Conservation (phyloP, 2,797 vertebrate species). For the Aeoliscus strigatus region DNA sequence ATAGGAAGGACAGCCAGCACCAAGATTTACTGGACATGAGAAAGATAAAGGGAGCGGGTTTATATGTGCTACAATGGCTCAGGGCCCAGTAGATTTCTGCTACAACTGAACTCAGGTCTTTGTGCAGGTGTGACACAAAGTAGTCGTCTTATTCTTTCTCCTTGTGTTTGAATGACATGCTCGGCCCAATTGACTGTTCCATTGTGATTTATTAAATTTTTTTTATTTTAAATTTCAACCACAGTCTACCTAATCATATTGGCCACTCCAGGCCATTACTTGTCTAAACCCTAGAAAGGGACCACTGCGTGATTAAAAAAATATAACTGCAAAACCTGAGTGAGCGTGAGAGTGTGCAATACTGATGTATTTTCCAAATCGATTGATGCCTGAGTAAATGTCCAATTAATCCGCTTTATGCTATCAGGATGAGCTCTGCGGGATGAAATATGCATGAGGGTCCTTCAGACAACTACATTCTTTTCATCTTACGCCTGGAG, state of each 20-base stretch:
- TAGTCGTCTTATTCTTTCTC: too few relatives aligned
- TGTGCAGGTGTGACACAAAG: too few relatives aligned
- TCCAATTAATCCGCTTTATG: slow-evolving; percentile 70
- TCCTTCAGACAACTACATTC: slow-evolving; percentile 58
- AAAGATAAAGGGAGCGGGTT: too few relatives aligned
- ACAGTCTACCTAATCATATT: slow-evolving; percentile 14
- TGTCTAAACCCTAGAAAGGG: slow-evolving; percentile 20
- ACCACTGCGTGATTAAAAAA: slow-evolving; percentile 37
- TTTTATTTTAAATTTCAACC: too few relatives aligned
- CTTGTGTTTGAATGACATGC: too few relatives aligned
- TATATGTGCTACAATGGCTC: too few relatives aligned
- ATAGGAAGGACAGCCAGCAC: too few relatives aligned
- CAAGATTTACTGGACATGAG: too few relatives aligned
- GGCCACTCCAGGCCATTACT: slow-evolving; percentile 33
- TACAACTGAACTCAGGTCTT: too few relatives aligned
- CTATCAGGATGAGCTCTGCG: slow-evolving; percentile 50
- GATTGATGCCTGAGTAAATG: slow-evolving; percentile 70
- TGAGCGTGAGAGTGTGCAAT: slow-evolving; percentile 18
- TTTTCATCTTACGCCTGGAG: slow-evolving; percentile 61
- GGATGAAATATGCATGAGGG: slow-evolving; percentile 72
- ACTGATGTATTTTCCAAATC: slow-evolving; percentile 57
- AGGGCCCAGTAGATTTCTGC: too few relatives aligned
- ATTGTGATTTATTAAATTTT: too few relatives aligned
- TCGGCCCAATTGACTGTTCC: too few relatives aligned
- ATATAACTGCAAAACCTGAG: slow-evolving; percentile 35